A percentile compares a stretch with the other conserved stretches of the same genome.
Evolutionary conservation across 2,888 invertebrate species (phyloP).

Genomic region (Drosophila hamatofila): DNA sequence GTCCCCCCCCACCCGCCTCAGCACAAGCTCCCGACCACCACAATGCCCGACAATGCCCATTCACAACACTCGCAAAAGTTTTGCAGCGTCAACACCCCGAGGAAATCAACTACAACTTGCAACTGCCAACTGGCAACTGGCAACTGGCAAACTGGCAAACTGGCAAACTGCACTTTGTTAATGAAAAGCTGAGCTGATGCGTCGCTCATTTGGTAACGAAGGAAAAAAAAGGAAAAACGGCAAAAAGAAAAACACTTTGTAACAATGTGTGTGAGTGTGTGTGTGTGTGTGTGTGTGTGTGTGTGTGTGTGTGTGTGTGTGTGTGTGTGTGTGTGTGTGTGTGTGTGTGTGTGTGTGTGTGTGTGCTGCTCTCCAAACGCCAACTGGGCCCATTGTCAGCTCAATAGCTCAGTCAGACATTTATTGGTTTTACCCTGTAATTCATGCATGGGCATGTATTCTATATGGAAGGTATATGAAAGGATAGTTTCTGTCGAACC

Average conservation of each 20-base stretch:
- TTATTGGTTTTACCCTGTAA: constrained; percentile 17
- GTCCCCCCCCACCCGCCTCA: background rate
- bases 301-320: background rate
- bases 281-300: background rate
- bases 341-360: background rate
- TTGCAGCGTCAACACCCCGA: constrained; percentile 66
- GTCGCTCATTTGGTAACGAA: constrained; percentile 45
- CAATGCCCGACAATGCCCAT: background rate
- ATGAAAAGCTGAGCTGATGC: constrained; percentile 47
- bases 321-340: background rate
- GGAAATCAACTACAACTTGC: constrained; percentile 71
- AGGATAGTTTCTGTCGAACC: too few relatives aligned
- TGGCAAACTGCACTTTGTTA: constrained; percentile 56
- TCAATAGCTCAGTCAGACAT: constrained; percentile 56
- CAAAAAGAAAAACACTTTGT: constrained; percentile 4
- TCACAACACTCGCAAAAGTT: constrained; percentile 38
- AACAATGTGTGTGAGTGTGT: constrained; percentile 1
- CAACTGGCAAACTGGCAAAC: constrained; percentile 16
- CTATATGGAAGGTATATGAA: too few relatives aligned
- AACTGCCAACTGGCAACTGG: constrained; percentile 31
- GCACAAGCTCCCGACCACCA: background rate
- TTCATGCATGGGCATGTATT: too few relatives aligned
- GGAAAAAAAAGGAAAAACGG: background rate
- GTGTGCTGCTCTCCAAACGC: constrained; percentile 5
- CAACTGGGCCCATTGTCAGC: constrained; percentile 29